These are phyloP conservation scores for Campodea augens DNA, from an alignment of 1,140 invertebrate species.

Conservation along the genomic window DNA sequence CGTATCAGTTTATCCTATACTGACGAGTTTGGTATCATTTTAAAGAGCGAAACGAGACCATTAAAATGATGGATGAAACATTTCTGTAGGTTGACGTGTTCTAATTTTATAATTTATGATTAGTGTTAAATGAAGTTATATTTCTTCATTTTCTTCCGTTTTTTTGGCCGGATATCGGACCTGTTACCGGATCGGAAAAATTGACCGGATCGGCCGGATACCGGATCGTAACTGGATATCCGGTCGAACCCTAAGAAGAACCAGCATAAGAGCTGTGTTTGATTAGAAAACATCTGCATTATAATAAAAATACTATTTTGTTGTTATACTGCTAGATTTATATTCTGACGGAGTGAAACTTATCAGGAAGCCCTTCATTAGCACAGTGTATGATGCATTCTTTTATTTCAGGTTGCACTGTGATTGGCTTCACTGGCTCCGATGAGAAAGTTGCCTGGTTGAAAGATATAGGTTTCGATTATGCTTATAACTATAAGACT, in stretches of 20 bases:
- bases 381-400: neutral
- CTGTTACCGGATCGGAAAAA: too few species aligned
- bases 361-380: neutral
- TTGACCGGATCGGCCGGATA: too few species aligned
- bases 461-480: conserved; percentile 25
- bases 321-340: neutral
- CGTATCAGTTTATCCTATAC: neutral
- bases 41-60: too few species aligned
- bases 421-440: conserved; percentile 25
- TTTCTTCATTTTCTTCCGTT: too few species aligned
- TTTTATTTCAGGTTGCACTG: conserved; percentile 19
- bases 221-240: too few species aligned
- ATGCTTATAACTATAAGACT: conserved; percentile 28
- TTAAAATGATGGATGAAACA: too few species aligned
- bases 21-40: too few species aligned
- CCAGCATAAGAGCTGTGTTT: neutral
- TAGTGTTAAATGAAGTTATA: too few species aligned
- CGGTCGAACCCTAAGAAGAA: too few species aligned
- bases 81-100: too few species aligned
- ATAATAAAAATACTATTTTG: neutral
- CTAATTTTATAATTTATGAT: too few species aligned
- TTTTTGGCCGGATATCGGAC: too few species aligned
- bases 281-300: neutral
- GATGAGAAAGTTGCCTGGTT: conserved; percentile 26
- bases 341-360: neutral